Base-by-base conservation (phyloP, 2,113 vertebrate species). In the Neoarius graeffei region DNA sequence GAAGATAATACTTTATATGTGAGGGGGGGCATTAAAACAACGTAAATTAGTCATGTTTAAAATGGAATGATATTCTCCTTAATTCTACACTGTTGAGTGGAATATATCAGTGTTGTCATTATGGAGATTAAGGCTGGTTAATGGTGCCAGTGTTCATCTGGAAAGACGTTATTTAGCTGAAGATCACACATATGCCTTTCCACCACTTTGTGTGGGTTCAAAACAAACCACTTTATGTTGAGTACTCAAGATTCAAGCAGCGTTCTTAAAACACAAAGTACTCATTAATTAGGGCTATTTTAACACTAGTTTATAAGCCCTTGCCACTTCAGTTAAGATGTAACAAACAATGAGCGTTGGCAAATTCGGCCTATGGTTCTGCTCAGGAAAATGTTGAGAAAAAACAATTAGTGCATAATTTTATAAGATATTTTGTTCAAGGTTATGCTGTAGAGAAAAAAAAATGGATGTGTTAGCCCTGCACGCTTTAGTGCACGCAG, bases 221-320 rank as follows among this genome's bases (percentile, higher is more conserved):
- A 66, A 69, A 84, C 23, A 27, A 60, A 30, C 64, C 77, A 20
- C 15, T 67, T 48, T 30, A 71, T 56, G 59, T 48, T 15, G 20
- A 66, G 48, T 52, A 81, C 52, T 57, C 52, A 11, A 25, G 81
- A 64, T 6, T 62, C 59, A 20, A 81, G 25, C 60, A 35, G 5
- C 13, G 17, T 48, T 48, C 30, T 23, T 30, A 79, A 56, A 56
- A 30, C 76, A 69, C 74, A 52, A 66, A 8, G 77, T 69, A 25
- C 27, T n/a, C 76, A 57, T 15, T 82, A 19, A 82, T 73, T 50
- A 59, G 56, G 17, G 66, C 64, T 87, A 73, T 82, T 82, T 87
- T 59, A 69, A 71, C 13, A 50, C 52, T 48, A 54, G 54, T 6
- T 69, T 71, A 52, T 66, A 80, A 67, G 17, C 50, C 35, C 74